phyloP scores from a whole-genome alignment of 2,113 vertebrate species.

The Perognathus longimembris region DNA sequence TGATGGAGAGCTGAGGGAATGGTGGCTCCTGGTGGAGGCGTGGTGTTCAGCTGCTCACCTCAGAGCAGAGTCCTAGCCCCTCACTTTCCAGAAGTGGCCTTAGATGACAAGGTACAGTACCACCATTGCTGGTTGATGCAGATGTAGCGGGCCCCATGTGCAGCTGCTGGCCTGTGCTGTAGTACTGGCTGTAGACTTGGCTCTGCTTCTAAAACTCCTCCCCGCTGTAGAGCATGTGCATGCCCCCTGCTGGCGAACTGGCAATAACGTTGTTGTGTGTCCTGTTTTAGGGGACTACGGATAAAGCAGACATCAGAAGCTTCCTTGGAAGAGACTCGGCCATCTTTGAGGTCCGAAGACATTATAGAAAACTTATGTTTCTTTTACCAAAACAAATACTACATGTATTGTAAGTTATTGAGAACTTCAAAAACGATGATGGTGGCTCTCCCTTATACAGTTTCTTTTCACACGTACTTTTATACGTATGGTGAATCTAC shows the following conservation, averaged over 20 bases:
- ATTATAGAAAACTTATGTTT: conserved; percentile 69
- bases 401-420: conserved; percentile 48
- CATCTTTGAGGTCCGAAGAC: conserved; percentile 71
- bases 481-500: background rate
- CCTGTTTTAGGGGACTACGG: conserved; percentile 75
- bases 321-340: conserved; percentile 53
- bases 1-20: background rate
- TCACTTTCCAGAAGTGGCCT: conserved; percentile 9
- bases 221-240: conserved; percentile 58
- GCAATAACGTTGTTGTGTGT: conserved; percentile 44
- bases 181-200: conserved; percentile 42
- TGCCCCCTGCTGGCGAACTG: background rate
- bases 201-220: conserved; percentile 54
- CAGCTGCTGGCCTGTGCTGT: conserved; percentile 14
- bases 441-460: background rate
- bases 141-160: background rate
- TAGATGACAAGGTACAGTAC: conserved; percentile 67
- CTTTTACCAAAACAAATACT: conserved; percentile 43
- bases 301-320: conserved; percentile 55
- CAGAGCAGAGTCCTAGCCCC: conserved; percentile 11
- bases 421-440: conserved; percentile 34
- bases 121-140: background rate
- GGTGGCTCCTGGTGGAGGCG: background rate
- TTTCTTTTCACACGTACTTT: conserved; percentile 41
- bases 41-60: background rate